Evolutionary conservation across 2,113 vertebrate species (phyloP), one percentile per base, ranked within the genome.

Genomic region (Bambusicola thoracicus): DNA sequence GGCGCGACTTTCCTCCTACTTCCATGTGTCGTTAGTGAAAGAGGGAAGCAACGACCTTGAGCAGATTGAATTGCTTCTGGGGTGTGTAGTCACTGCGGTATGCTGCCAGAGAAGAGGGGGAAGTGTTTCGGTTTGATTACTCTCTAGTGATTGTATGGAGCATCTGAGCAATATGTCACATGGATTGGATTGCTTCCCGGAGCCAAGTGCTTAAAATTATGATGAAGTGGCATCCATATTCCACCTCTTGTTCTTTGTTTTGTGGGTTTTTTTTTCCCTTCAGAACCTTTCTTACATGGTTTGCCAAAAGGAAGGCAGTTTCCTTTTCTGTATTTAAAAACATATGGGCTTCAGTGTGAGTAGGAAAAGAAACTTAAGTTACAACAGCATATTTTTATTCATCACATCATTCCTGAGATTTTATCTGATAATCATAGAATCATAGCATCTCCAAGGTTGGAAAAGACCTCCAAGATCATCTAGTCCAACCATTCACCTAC

Each of bases 261-360:
- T 34, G n/a, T 38, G 21, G 75, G 77, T 22, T 8, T 34, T 59
- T 16, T 59, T 79, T 81, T 29, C 6, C 12, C 27, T 90, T 83
- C 44, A 74, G 75, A 93, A 70, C 32, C 59, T 69, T 80, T 83
- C 81, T 73, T 77, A 63, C 5, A 80, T 55, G 41, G 66, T 44
- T 92, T 95, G 93, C 75, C 87, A 77, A 87, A 92, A 82, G 27
- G 20, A 73, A 91, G 55, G 14, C 36, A n/a, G 16, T 63, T 87
- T 87, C 18, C 49, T 94, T 80, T 87, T 40, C 68, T 90, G 21
- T 74, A 21, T 41, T 91, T 80, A 44, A 22, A 87, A 91, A 53
- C 10, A 34, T 70, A 43, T 20, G 58, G 36, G 21, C 78, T 87
- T 58, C 40, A 66, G 65, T 5, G 51, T 27, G 72, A 94, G 41